Base-by-base conservation (phyloP, 2,113 vertebrate species). In the Eretmochelys imbricata region DNA sequence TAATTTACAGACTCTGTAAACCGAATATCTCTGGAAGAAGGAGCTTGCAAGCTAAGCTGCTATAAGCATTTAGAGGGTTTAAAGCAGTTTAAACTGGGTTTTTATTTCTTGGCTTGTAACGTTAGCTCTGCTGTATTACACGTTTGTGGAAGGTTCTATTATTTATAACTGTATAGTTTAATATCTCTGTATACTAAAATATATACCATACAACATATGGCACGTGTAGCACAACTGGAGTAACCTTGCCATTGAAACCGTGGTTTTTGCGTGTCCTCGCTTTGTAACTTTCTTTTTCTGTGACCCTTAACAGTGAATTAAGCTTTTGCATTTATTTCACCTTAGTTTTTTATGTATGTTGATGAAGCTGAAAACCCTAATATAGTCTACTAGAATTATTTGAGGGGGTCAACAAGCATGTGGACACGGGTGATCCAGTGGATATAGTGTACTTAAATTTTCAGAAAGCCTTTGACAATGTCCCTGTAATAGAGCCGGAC, bases 271-370 rank as follows among this genome's bases (percentile, higher is more conserved):
- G 1, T 84, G 35, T 29, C 62, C 10, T 84, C 9, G 1, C 84
- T 80, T 12, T 83, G 90, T 93, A 50, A 94, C 88, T 59, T 29
- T 93, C 85, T 83, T 81, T 87, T 90, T 14, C 14, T 90, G 65
- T 90, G 81, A 94, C 50, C 53, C 2, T 27, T 81, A 84, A 85
- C 2, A 0, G 11, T 80, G 89, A 65, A 88, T 92, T 96, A 89
- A 83, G 25, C 62, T 86, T 91, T 93, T 81, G 16, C 82, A 76
- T 92, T 96, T 96, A 88, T 96, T 96, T 96, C 94, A 57, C 72
- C 69, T 82, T 75, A 51, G 55, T 29, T 91, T 96, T 95, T 91
- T 57, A 80, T 94, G 22, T 90, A 62, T 96, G 95, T 91, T 86
- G 91, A 96, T 86, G 91, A 96, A 88, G 65, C 31, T 95, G 91